phyloP scores from a whole-genome alignment of 2,797 vertebrate species.

The Lindbergichthys nudifrons region DNA sequence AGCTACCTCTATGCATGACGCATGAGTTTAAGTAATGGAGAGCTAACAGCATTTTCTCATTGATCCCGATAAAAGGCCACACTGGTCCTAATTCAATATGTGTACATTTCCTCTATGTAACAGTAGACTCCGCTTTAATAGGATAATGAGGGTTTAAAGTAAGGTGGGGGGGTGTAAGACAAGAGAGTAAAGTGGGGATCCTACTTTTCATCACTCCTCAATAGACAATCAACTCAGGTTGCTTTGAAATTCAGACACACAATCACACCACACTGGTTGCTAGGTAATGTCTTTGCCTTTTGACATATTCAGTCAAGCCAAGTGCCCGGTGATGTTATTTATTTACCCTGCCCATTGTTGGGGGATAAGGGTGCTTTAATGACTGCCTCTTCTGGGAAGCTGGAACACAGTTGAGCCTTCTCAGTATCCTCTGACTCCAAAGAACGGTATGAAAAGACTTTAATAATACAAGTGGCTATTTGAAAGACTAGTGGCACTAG shows the following conservation, averaged over 20 bases:
- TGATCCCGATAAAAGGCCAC: conserved; percentile 39
- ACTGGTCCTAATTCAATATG: conserved; percentile 55
- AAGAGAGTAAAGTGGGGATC: conserved; percentile 12
- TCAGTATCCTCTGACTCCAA: background rate
- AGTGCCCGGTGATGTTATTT: background rate
- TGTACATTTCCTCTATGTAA: conserved; percentile 45
- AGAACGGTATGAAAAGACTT: background rate
- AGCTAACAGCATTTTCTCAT: conserved; percentile 47
- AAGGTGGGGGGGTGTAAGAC: conserved; percentile 22
- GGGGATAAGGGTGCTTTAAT: background rate
- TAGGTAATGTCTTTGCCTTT: conserved; percentile 5
- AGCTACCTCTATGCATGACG: background rate
- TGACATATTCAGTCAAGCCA: background rate
- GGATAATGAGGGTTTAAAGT: conserved; percentile 40
- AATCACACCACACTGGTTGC: background rate
- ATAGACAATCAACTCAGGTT: background rate
- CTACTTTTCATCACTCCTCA: background rate
- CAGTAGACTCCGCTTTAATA: conserved; percentile 38
- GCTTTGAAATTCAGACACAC: conserved; percentile 12
- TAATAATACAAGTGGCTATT: background rate
- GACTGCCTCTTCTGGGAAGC: background rate
- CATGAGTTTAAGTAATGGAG: conserved; percentile 18
- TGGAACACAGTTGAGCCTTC: background rate
- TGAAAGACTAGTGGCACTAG: background rate
- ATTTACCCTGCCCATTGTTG: background rate